These are phyloP conservation scores for Meliscaeva auricollis DNA, from an alignment of 2,888 invertebrate genomes.

Conservation along the genomic window DNA sequence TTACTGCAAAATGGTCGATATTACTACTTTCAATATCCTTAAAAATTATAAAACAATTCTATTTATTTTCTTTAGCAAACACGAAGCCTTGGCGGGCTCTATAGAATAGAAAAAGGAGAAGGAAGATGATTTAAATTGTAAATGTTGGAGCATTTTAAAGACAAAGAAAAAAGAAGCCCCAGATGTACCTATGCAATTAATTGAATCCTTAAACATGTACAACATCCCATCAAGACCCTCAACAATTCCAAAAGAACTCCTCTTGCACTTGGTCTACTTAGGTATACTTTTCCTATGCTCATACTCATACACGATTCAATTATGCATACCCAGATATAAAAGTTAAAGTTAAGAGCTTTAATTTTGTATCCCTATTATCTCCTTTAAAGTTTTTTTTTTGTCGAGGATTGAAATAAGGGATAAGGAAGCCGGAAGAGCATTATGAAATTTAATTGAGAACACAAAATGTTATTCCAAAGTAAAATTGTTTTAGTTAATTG, in stretches of 20 bases:
- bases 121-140: conserved; percentile 6
- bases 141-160: background rate
- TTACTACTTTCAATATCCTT: no score
- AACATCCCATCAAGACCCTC: conserved; percentile 19
- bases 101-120: background rate
- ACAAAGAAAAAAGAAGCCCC: conserved; percentile 25
- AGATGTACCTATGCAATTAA: conserved; percentile 46
- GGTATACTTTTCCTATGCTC: background rate
- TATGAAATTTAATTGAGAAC: conserved; percentile 44
- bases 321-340: conserved; percentile 37
- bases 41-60: no score
- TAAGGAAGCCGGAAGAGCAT: conserved; percentile 41
- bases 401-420: conserved; percentile 17
- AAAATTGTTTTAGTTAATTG: conserved; percentile 44
- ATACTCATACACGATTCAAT: conserved; percentile 30
- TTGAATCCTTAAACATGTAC: conserved; percentile 50
- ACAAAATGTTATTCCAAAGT: conserved; percentile 28
- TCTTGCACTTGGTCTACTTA: conserved; percentile 55
- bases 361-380: conserved; percentile 52
- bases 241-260: conserved; percentile 35
- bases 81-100: background rate
- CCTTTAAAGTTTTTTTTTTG: conserved; percentile 30
- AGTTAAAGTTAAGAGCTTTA: conserved; percentile 54
- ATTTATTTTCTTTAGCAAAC: background rate
- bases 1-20: no score